Evolutionary conservation across 2,888 invertebrate species (phyloP).

Genomic region (Antitype chi): DNA sequence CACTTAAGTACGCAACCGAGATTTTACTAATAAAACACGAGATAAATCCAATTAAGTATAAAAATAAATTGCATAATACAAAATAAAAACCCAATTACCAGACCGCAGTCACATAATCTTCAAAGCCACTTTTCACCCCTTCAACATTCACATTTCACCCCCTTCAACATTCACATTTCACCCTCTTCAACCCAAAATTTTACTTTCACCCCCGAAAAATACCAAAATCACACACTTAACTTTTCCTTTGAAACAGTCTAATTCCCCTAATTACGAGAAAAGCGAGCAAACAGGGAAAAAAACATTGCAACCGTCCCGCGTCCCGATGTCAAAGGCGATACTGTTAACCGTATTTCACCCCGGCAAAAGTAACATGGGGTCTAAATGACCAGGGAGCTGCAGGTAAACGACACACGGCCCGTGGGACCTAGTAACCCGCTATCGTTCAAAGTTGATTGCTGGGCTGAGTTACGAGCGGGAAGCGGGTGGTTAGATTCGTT

Average conservation of each 20-base stretch:
- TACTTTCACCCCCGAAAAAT: not conserved
- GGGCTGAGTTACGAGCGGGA: constrained; percentile 21
- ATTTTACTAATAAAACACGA: not conserved
- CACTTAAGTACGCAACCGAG: not conserved
- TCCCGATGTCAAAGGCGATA: constrained; percentile 65
- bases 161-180: not conserved
- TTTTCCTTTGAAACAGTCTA: constrained; percentile 49
- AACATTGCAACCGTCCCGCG: constrained; percentile 51
- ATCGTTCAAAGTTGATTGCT: constrained; percentile 53
- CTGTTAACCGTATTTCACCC: constrained; percentile 66
- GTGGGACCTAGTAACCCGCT: constrained; percentile 60
- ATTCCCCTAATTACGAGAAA: constrained; percentile 59
- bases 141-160: not conserved
- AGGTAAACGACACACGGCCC: constrained; percentile 66
- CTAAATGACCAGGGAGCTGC: constrained; percentile 67
- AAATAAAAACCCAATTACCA: not conserved
- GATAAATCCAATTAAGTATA: not conserved
- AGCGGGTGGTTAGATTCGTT: constrained; percentile 14
- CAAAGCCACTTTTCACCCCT: no score
- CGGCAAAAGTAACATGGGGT: constrained; percentile 65
- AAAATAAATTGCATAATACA: not conserved
- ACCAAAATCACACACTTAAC: constrained; percentile 21
- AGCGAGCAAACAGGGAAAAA: constrained; percentile 56
- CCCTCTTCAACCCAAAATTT: not conserved
- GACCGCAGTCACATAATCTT: not conserved